Conservation (phyloP, 2,113 vertebrate species). For the Periophthalmus modestus region DNA sequence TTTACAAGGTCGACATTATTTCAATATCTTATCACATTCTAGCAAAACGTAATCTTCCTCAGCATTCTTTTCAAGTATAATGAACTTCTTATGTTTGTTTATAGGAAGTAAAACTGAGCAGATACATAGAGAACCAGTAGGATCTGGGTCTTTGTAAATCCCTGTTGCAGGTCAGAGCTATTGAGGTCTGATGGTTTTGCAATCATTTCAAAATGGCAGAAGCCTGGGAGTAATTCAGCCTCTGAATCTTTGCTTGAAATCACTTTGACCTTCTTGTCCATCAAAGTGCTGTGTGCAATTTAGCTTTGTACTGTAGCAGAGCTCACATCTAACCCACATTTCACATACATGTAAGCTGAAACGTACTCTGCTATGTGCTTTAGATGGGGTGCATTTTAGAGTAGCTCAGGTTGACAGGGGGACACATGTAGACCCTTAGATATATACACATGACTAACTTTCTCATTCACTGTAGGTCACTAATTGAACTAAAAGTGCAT, state of each 20-base stretch:
- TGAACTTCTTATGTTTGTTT: slow-evolving; percentile 13
- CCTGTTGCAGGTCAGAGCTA: slow-evolving; percentile 26
- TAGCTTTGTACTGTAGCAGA: background rate
- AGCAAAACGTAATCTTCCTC: slow-evolving; percentile 20
- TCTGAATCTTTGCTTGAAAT: slow-evolving; percentile 4
- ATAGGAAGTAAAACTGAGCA: slow-evolving; percentile 24
- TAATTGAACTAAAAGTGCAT: background rate
- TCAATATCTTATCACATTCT: slow-evolving; percentile 8
- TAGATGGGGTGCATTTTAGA: background rate
- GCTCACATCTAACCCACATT: background rate
- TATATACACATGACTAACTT: background rate
- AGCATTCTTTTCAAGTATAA: slow-evolving; percentile 6
- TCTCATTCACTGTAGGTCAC: background rate
- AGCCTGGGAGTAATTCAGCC: slow-evolving; percentile 30
- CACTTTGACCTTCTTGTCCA: background rate
- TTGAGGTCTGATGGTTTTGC: slow-evolving; percentile 40
- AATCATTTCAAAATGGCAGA: slow-evolving; percentile 35
- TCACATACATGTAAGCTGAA: background rate
- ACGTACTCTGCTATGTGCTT: background rate
- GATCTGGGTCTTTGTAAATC: slow-evolving; percentile 21
- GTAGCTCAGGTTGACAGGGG: background rate
- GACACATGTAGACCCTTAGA: background rate
- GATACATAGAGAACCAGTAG: slow-evolving; percentile 15
- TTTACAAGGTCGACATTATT: background rate
- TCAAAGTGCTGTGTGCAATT: background rate